A percentile compares a stretch with the other conserved stretches of the same genome.
Evolutionary conservation across 2,113 vertebrate species (phyloP).

Genomic region (Plectropomus leopardus): DNA sequence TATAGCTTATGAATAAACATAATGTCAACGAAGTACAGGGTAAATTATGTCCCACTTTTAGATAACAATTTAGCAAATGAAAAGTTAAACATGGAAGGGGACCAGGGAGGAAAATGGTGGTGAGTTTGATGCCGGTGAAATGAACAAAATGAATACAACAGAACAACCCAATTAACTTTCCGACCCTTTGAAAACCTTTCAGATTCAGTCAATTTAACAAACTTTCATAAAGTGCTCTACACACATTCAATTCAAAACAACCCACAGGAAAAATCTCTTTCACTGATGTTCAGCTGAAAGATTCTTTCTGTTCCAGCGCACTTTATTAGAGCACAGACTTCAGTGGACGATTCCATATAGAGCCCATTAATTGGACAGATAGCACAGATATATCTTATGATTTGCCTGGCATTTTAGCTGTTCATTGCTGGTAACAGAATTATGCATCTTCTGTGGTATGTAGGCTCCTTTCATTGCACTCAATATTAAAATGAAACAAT

Average conservation of each 20-base stretch:
- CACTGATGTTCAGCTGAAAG: constrained; percentile 63
- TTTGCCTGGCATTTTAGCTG: constrained; percentile 54
- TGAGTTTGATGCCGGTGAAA: constrained; percentile 36
- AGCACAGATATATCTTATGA: constrained; percentile 61
- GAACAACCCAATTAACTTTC: constrained; percentile 63
- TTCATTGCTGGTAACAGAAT: constrained; percentile 61
- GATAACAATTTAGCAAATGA: constrained; percentile 28
- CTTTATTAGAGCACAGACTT: constrained; percentile 77
- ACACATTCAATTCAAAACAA: constrained; percentile 54
- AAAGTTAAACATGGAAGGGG: constrained; percentile 15
- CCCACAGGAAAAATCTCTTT: constrained; percentile 41
- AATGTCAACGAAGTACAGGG: neutral
- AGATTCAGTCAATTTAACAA: constrained; percentile 71
- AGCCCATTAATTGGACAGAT: constrained; percentile 67
- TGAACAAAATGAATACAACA: constrained; percentile 55
- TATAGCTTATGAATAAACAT: constrained; percentile 29
- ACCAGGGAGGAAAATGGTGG: neutral
- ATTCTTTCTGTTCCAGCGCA: constrained; percentile 62
- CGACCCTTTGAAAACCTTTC: constrained; percentile 55
- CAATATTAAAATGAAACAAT: constrained; percentile 58
- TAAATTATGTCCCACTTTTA: constrained; percentile 29
- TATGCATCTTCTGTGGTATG: constrained; percentile 20
- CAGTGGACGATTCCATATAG: constrained; percentile 55
- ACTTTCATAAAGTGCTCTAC: constrained; percentile 58
- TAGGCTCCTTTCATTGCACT: constrained; percentile 40